A percentile compares a stretch with the other conserved stretches of the same genome.
Evolutionary conservation across 2,797 vertebrate genomes (phyloP).

Genomic region (Ptychadena robeensis): DNA sequence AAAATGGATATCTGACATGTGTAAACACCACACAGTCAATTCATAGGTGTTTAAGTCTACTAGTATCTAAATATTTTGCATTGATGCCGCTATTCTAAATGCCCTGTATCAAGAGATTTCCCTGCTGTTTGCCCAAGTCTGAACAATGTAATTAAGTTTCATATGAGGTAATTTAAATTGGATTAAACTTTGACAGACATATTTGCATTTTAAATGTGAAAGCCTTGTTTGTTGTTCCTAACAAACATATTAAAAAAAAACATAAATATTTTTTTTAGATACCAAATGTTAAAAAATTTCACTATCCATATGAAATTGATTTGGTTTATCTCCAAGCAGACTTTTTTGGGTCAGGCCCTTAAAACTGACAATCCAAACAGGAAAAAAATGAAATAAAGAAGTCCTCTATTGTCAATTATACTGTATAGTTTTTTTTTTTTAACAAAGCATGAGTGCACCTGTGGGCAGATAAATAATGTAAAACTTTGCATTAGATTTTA

Average conservation of each 20-base stretch:
- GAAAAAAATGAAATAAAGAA: no score
- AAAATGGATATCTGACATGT: conserved; percentile 6
- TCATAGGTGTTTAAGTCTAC: conserved; percentile 7
- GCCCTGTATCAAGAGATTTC: conserved; percentile 53
- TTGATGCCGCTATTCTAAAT: conserved; percentile 56
- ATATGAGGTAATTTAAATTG: conserved; percentile 60
- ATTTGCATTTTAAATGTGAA: conserved; percentile 60
- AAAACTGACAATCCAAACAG: no score
- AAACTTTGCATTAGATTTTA: no score
- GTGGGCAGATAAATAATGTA: no score
- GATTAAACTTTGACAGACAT: conserved; percentile 60
- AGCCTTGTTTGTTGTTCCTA: conserved; percentile 9
- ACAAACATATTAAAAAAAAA: conserved; percentile 40
- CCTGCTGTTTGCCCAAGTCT: conserved; percentile 57
- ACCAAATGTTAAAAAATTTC: not conserved
- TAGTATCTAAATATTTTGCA: conserved; percentile 35
- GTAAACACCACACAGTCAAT: not conserved
- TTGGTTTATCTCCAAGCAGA: not conserved
- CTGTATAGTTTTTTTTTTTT: no score
- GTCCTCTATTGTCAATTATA: no score
- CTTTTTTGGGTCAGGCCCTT: not conserved
- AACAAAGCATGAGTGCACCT: no score
- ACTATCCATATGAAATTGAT: not conserved
- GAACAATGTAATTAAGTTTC: conserved; percentile 63
- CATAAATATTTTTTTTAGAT: not conserved